Evolutionary conservation across 1,140 invertebrate genomes (phyloP), one percentile per base, ranked within the genome.

Genomic region (Nasonia longicornis): DNA sequence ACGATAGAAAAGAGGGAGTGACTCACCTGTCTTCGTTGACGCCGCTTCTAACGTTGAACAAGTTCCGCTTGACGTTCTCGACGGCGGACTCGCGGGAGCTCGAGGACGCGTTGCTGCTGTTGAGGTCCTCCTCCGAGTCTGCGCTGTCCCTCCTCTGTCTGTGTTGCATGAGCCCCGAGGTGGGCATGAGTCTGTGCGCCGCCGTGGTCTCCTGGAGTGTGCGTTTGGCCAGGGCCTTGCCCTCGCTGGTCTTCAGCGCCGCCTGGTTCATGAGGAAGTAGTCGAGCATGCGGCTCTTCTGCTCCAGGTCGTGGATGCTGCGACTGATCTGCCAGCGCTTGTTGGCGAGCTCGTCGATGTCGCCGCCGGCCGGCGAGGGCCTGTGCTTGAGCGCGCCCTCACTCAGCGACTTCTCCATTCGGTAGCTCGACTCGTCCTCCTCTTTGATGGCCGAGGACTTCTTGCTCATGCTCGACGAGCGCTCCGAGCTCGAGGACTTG

Each of bases 321-420:
- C 83, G 87, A 84, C 86, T 88, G 2, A 89, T 84, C 4, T 87
- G 74, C 31, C 84, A 83, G 67, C 89, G 88, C 35, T 86, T 88
- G 52, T n/a, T 81, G 69, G 14, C 83, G 14, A 85, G 80, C 2
- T 82, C 45, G 0, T 84, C 77, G 11, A 79, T 74, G 0, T 84
- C 77, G 7, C 71, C 69, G 52, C 14, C 58, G 4, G 22, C 16
- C 20, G 20, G 16, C n/a, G 2, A 4, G n/a, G 67, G 11, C 6
- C 35, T 69, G 2, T 80, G n/a, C 77, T 83, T 88, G 22, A 90
- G 80, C 0, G 85, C 75, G 3, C 90, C 87, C 12, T 90, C 90
- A 83, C 89, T 90, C 8, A 87, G 72, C n/a, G 89, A 86, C 76
- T 90, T 91, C 2, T 88, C 88, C 85, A 90, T 87, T 8, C 84